These are phyloP conservation scores for Brachionus manjavacas DNA, from an alignment of 1,140 invertebrate species.

Conservation along the genomic window DNA sequence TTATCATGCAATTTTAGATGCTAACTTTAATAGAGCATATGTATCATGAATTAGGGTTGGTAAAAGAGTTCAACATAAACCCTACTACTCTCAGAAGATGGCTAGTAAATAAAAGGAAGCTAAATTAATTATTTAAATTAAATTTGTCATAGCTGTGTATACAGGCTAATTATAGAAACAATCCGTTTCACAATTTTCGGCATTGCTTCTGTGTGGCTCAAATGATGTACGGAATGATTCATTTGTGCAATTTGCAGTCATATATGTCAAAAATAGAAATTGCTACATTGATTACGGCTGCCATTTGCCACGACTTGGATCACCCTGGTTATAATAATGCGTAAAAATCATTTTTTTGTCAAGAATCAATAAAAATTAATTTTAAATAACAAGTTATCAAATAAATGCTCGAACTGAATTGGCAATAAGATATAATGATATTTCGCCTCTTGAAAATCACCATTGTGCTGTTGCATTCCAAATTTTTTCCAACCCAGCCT, in stretches of 20 bases:
- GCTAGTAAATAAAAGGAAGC: conserved; percentile 51
- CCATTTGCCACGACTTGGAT: conserved; percentile 66
- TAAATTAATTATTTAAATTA: neutral
- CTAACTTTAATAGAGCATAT: conserved; percentile 58
- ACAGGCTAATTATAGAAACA: conserved; percentile 81
- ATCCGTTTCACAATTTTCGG: conserved; percentile 82
- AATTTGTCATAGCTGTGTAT: conserved; percentile 56
- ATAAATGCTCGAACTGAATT: conserved; percentile 79
- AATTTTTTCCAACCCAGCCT: conserved; percentile 67
- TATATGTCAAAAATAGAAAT: conserved; percentile 71
- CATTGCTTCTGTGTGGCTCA: conserved; percentile 83
- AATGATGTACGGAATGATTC: conserved; percentile 67
- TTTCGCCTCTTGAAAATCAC: conserved; percentile 81
- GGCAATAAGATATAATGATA: conserved; percentile 79
- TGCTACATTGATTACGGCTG: conserved; percentile 74
- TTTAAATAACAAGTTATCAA: conserved; percentile 53
- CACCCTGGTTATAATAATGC: conserved; percentile 60
- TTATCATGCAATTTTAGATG: conserved; percentile 51
- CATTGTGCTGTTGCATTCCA: conserved; percentile 80
- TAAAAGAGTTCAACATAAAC: conserved; percentile 58
- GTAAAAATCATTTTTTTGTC: conserved; percentile 45
- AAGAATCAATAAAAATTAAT: no score
- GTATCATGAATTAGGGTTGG: conserved; percentile 57
- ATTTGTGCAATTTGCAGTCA: conserved; percentile 58
- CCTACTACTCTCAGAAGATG: conserved; percentile 57